Conservation (phyloP, 2,888 invertebrate genomes). For the Patella ulyssiponensis region DNA sequence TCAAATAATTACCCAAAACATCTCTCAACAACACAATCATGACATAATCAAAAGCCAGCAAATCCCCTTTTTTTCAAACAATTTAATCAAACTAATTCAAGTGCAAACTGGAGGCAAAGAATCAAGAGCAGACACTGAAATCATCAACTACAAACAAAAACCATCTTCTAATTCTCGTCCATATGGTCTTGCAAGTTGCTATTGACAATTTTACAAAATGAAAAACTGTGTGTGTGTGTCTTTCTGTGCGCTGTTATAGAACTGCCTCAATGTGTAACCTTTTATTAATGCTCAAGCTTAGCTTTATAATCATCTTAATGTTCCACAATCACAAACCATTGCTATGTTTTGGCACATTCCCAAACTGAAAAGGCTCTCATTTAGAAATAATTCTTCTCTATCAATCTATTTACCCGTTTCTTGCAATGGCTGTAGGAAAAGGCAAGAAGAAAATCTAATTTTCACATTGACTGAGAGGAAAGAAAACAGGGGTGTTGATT, state of each 20-base stretch:
- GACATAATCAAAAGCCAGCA: not conserved
- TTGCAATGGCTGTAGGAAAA: not conserved
- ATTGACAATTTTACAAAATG: not conserved
- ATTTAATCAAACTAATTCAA: conserved; percentile 1
- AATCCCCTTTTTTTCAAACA: not conserved
- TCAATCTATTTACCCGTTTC: not conserved
- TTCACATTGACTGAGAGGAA: conserved; percentile 27
- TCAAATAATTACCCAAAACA: conserved; percentile 11
- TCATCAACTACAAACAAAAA: not conserved
- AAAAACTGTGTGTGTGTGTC: not conserved
- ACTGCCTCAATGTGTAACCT: not conserved
- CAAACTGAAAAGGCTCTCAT: not conserved
- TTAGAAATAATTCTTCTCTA: not conserved
- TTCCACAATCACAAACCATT: conserved; percentile 14
- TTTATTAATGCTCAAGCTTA: conserved; percentile 15
- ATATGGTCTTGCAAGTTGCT: not conserved
- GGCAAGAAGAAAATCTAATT: conserved; percentile 27
- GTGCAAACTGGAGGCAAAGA: not conserved
- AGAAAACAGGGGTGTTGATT: conserved; percentile 27
- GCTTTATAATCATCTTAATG: conserved; percentile 24
- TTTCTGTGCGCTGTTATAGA: not conserved
- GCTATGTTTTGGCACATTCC: conserved; percentile 3
- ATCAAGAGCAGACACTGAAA: not conserved
- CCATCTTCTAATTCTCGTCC: not conserved
- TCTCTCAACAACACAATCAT: not conserved